Evolutionary conservation across 2,797 vertebrate genomes (phyloP), one percentile per base, ranked within the genome.

Genomic region (Pempheris klunzingeri): DNA sequence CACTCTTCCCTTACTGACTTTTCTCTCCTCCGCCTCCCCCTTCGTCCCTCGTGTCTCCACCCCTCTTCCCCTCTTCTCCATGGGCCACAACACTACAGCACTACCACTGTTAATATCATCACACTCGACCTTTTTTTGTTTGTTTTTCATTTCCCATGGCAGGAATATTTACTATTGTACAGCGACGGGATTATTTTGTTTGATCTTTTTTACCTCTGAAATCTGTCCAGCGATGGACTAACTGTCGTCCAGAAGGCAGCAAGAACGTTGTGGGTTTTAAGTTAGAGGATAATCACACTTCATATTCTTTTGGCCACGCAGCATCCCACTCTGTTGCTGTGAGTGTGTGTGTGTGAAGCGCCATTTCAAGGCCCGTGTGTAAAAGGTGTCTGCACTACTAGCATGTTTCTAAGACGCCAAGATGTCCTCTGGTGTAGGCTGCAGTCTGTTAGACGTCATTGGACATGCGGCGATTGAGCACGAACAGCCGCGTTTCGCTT

Each of bases 111-210:
- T 90, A 72, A 87, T 88, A 91, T 58, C 83, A 91, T 84, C 77
- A 80, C 78, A 79, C 66, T 59, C 74, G 26, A 61, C 74, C 43
- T 64, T 64, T 80, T 73, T 39, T 41, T 64, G 3, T 43, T 80
- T 63, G 84, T 3, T 46, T 83, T 64, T 87, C 71, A 54, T 72
- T 55, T 84, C 74, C 85, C 83, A 90, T 88, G 85, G 89, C 93
- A 93, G 91, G 88, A 93, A 88, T 80, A 81, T 63, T 73, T 75
- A 78, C 82, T 89, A 63, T 68, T 92, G 88, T 93, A 92, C 90
- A 93, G 86, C 77, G 74, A 90, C 20, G 7, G 77, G 81, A 82
- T 69, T 28, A 49, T 62, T 69, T 28, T 76, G 80, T 59, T 26
- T 57, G 15, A 26, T 63, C 65, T 60, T 68, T 83, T 77, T 77